phyloP scores from a whole-genome alignment of 2,797 vertebrate species.

The Chromobotia macracanthus region DNA sequence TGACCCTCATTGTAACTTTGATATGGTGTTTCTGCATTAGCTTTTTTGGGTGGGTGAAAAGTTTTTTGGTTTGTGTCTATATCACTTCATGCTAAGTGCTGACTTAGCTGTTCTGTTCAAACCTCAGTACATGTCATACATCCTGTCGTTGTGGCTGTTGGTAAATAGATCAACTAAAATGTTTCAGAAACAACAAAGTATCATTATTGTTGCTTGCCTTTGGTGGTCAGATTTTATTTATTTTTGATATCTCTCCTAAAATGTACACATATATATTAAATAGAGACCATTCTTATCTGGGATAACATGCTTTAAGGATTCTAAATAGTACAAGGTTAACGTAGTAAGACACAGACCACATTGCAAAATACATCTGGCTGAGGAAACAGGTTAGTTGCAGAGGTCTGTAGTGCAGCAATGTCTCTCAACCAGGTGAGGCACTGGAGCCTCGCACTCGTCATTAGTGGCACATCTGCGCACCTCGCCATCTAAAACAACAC shows the following conservation, averaged over 20 bases:
- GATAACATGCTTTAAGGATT: background rate
- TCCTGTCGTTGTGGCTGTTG: background rate
- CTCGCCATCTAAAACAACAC: conserved; percentile 52
- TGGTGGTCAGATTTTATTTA: conserved; percentile 32
- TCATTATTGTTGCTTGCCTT: background rate
- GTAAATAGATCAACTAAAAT: background rate
- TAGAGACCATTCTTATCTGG: background rate
- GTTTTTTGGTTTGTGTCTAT: conserved; percentile 59
- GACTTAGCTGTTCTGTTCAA: background rate
- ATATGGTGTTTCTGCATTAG: conserved; percentile 61
- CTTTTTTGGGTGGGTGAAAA: conserved; percentile 55
- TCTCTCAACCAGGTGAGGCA: conserved; percentile 41
- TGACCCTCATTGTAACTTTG: conserved; percentile 5
- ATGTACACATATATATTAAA: conserved; percentile 4
- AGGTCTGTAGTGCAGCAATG: conserved; percentile 50
- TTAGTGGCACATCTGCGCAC: conserved; percentile 54
- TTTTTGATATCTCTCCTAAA: background rate
- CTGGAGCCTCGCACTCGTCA: conserved; percentile 18
- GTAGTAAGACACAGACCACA: background rate
- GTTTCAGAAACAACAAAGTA: conserved; percentile 9
- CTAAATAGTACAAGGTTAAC: background rate
- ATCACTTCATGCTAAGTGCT: conserved; percentile 20
- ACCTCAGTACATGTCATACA: background rate
- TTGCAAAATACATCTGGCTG: background rate
- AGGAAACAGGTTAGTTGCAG: conserved; percentile 55